Base-by-base conservation (phyloP, 1,140 invertebrate genomes). In the Cydia strobilella region DNA sequence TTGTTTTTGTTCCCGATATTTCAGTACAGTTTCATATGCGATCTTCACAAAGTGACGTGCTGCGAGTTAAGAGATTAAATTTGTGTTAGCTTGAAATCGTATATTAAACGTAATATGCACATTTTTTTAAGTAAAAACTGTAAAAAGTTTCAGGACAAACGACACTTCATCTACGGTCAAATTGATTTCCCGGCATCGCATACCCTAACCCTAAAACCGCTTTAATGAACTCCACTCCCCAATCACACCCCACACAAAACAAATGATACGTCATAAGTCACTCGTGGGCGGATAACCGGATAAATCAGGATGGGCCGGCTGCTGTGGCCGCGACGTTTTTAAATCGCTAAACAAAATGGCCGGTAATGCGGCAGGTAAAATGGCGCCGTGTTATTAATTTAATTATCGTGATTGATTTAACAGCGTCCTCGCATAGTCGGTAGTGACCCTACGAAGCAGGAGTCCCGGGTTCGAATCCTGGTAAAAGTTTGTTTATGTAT, bases 301-400 rank as follows among this genome's bases (percentile, higher is more conserved):
- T 69, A 69, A 69, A 69, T 69, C 65, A 69, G 65, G 65, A 35
- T 35, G 65, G n/a, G 13, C 63, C 65, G 15, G 31, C 42, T 45
- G 15, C 31, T 18, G 27, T 69, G 65, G 27, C 31, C 35, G 65
- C 65, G 65, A 69, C 65, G 65, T 31, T 69, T 39, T 69, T 35
- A 69, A 69, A 69, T 39, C 31, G 27, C 65, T 69, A 69, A 69
- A 69, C 65, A 69, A 69, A 69, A 69, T 69, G 65, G 65, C 31
- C 15, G 27, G 35, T 69, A 69, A 69, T 35, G 15, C 31, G 35
- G 65, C 31, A 7, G n/a, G 6, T 35, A 69, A 69, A 69, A 69
- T 69, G 65, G n/a, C 65, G 65, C 65, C 20, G 20, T 13, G 42
- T 12, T 13, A 39, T 13, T 1, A 1, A 42, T 42, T 42, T 42